These are phyloP conservation scores for Tetramorium simillimum DNA, from an alignment of 1,140 invertebrate genomes.

Conservation along the genomic window DNA sequence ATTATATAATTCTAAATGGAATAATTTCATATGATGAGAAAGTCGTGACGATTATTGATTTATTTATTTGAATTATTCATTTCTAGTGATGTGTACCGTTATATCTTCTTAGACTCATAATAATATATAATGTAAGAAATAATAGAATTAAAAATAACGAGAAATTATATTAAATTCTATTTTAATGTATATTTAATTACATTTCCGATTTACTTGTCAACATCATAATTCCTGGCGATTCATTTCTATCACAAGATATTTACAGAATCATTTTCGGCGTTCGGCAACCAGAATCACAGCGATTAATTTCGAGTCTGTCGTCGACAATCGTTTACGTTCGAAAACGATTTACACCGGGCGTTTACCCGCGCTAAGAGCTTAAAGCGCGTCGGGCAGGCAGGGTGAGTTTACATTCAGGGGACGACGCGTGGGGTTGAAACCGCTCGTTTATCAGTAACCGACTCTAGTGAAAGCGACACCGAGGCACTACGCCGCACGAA, in stretches of 20 bases:
- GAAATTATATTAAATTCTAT: background rate
- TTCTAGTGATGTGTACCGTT: background rate
- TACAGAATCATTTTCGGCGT: conserved; percentile 22
- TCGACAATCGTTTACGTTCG: conserved; percentile 80
- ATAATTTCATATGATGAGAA: background rate
- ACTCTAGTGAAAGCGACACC: conserved; percentile 85
- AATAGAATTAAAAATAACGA: background rate
- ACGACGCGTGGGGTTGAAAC: conserved; percentile 75
- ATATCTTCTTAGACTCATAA: background rate
- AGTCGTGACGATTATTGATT: background rate
- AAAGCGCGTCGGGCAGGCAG: conserved; percentile 71
- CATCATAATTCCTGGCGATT: background rate
- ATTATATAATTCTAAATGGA: background rate
- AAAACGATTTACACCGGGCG: conserved; percentile 78
- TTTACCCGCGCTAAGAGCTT: conserved; percentile 66
- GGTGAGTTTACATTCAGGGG: conserved; percentile 82
- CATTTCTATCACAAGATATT: background rate
- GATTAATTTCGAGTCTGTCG: conserved; percentile 77
- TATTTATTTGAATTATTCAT: background rate
- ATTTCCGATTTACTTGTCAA: background rate
- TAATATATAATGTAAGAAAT: background rate
- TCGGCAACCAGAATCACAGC: conserved; percentile 60
- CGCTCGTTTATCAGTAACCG: conserved; percentile 85
- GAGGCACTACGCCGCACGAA: conserved; percentile 81
- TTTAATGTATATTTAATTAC: conserved; percentile 17